Evolutionary conservation across 2,113 vertebrate species (phyloP), one percentile per base, ranked within the genome.

Genomic region (Hypanus sabinus): DNA sequence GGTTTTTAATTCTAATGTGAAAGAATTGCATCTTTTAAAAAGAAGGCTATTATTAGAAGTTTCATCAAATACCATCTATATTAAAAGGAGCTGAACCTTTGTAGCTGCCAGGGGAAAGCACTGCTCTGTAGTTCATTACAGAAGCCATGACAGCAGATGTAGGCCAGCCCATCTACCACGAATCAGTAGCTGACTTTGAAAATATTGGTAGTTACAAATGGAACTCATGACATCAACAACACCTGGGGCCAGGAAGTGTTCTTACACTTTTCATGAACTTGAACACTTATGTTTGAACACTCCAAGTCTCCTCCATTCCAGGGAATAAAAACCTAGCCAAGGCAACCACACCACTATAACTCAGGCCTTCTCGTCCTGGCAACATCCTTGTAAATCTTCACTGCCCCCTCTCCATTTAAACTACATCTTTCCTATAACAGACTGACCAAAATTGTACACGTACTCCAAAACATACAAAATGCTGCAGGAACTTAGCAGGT

Each of bases 181-280:
- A 88, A 88, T 88, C 85, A 88, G 30, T n/a, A 88, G 57, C 36
- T 62, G 85, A 83, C 80, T 83, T 83, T 83, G 80, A 83, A 55
- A 83, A 38, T 55, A 55, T 8, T 18, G 14, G 85, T 24, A 36
- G 36, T 7, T 81, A 81, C 79, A 81, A 57, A 88, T 88, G 85
- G 60, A 88, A 62, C 85, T 6, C n/a, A 57, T 30, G 60, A 62
- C 27, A 5, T 65, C 62, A 88, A n/a, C 85, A 88, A n/a, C 85
- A 88, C 60, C 85, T 88, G 85, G 85, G 11, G 62, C 24, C 60
- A 88, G 62, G 46, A 36, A 81, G 14, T 62, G 30, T 57, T 62
- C 57, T 62, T 62, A n/a, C 85, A n/a, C n/a, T n/a, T n/a, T n/a
- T n/a, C n/a, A n/a, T n/a, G n/a, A n/a, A n/a, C n/a, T n/a, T n/a